Evolutionary conservation across 1,140 invertebrate species (phyloP), one percentile per base, ranked within the genome.

Genomic region (Drosophila insularis): DNA sequence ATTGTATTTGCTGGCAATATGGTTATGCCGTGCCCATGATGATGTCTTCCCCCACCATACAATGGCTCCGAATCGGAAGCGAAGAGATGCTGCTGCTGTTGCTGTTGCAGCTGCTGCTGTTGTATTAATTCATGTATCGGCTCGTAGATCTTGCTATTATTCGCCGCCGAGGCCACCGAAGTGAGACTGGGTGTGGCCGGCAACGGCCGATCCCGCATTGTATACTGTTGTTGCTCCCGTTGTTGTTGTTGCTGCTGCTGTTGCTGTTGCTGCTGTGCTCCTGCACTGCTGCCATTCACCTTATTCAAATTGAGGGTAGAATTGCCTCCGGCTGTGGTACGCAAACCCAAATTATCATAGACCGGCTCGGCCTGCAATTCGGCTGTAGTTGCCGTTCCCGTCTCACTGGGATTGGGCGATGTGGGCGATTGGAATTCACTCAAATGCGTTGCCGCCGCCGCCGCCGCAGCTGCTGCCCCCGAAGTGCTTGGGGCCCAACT

Each of bases 261-360:
- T 8, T 74, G 85, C 0, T 94, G 93, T 11, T 68, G 79, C 0
- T 93, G 93, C 13, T 93, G 93, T 91, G 81, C 62, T 86, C 91
- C 74, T 81, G 92, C 87, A 73, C 59, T 93, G 23, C 91, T 19
- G 37, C 68, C 78, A 50, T 23, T 91, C 91, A 65, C 77, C 92
- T 95, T 96, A 82, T 96, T 96, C 55, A 97, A 90, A 54, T 96
- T 96, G 2, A 96, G 91, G 2, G 94, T 94, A 0, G 96, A 97
- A 78, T 96, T 97, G 6, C 96, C 97, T 71, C 97, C 95, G 1
- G 96, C 97, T n/a, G 96, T 97, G 1, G 96, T 97, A 55, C 96
- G 93, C 1, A 95, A 92, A 0, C 97, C 97, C 11, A 97, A 92
- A 82, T 97, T 97, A 81, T 97, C 97, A 84, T 97, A 97, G 2